Percentiles rank a stretch among this genome's conserved stretches.
These are phyloP conservation scores for Ectropis grisescens DNA, from an alignment of 1,140 invertebrate species.

Conservation along the genomic window DNA sequence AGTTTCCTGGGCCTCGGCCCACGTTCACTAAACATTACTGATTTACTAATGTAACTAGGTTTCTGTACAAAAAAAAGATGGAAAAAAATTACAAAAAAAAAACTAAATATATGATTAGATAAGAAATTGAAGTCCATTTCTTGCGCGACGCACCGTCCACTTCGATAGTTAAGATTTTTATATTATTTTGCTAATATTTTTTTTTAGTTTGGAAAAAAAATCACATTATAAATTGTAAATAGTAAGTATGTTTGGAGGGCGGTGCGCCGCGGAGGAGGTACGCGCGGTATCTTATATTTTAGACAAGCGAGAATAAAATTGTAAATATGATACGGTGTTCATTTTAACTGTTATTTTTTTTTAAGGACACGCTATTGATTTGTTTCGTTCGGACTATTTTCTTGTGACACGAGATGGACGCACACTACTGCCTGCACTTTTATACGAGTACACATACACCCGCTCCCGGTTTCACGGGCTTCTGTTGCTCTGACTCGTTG, in stretches of 20 bases:
- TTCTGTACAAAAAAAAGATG: conserved; percentile 44
- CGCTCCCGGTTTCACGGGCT: too few relatives aligned
- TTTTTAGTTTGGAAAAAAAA: conserved; percentile 16
- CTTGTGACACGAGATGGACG: too few relatives aligned
- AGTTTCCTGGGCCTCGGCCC: conserved; percentile 23
- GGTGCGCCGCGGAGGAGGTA: conserved; percentile 23
- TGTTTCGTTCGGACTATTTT: conserved; percentile 7
- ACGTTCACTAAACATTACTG: conserved; percentile 46
- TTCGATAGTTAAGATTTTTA: conserved; percentile 19
- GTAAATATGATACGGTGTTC: conserved; percentile 56
- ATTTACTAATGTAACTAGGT: conserved; percentile 45
- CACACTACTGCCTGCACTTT: too few relatives aligned
- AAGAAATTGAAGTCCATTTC: conserved; percentile 31
- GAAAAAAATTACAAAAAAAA: conserved; percentile 27
- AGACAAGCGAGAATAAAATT: conserved; percentile 32
- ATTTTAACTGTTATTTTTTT: conserved; percentile 54
- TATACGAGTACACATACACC: too few relatives aligned
- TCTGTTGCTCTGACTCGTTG: too few relatives aligned
- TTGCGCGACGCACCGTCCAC: conserved; percentile 9
- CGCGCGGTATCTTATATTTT: conserved; percentile 51
- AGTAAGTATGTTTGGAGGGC: conserved; percentile 12
- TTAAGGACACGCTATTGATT: conserved; percentile 27
- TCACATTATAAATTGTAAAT: conserved; percentile 42
- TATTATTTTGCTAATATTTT: conserved; percentile 15
- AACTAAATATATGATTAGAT: conserved; percentile 11